Base-by-base conservation (phyloP, 1,140 invertebrate genomes). In the Hestina assimilis region DNA sequence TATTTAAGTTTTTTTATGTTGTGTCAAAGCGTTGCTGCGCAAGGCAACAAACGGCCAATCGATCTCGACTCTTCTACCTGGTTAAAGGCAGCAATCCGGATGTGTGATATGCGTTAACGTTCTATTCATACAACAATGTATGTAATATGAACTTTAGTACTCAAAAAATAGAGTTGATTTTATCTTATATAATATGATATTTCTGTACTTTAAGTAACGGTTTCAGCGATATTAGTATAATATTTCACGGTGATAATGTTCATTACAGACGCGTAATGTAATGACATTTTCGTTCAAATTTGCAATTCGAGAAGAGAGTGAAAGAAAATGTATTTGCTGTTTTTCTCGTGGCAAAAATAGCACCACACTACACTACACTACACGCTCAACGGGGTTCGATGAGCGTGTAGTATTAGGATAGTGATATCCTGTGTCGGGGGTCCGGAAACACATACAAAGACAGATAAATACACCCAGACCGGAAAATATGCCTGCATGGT, bases 211-310 rank as follows among this genome's bases (percentile, higher is more conserved):
- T 63, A 62, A 58, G 68, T 73, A 72, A 78, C 70, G 66, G 66
- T 64, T 69, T 64, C 61, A 63, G 55, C 64, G 65, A 75, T 73
- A 73, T 75, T 70, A 70, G 72, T 66, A 66, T 72, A 75, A 78
- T 78, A 78, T 78, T 75, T 78, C 67, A 72, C 52, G 19, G 38
- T 59, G 63, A 73, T 75, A 72, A 54, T 67, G 55, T 74, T 74
- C 63, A 66, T 70, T 75, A 75, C 71, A 66, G 67, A 53, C 60
- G 62, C 45, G 60, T 70, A 63, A 68, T 67, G 8, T 42, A 63
- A 62, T 70, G 64, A 63, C 59, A 59, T 66, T 77, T 71, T 70
- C 69, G 69, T 66, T 29, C 52, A 57, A 57, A 45, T 45, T 61
- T 35, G 15, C 33, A 4, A 35, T n/a, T n/a, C n/a, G n/a, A n/a